phyloP scores from a whole-genome alignment of 2,888 invertebrate genomes.

The Luperina testacea region DNA sequence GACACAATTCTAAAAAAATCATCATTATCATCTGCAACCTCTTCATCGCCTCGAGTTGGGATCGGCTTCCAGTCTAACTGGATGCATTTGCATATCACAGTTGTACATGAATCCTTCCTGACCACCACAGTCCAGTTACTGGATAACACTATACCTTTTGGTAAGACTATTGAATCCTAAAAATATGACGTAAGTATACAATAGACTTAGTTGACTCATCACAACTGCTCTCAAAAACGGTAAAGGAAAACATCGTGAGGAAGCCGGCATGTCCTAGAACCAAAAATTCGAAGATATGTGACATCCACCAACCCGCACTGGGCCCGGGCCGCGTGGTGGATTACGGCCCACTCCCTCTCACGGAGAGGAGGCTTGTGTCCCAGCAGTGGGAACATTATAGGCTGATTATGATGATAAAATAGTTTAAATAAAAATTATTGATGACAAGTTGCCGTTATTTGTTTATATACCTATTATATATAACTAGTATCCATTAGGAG shows the following conservation, averaged over 20 bases:
- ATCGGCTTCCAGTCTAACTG: neutral
- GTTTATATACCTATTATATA: neutral
- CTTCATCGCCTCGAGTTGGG: neutral
- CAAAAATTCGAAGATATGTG: too few species aligned
- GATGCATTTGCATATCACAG: neutral
- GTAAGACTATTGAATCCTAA: neutral
- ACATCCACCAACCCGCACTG: too few species aligned
- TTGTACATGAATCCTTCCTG: neutral
- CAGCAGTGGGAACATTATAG: too few species aligned
- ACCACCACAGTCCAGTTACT: neutral
- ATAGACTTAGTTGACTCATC: neutral
- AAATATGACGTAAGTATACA: neutral
- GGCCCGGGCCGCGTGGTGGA: too few species aligned
- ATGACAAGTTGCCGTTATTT: neutral
- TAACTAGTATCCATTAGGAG: neutral
- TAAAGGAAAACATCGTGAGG: too few species aligned
- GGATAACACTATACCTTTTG: neutral
- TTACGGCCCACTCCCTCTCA: too few species aligned
- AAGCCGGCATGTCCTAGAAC: too few species aligned
- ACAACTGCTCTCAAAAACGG: too few species aligned
- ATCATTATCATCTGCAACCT: neutral
- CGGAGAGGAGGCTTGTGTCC: too few species aligned
- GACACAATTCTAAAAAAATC: neutral
- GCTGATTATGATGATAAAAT: neutral
- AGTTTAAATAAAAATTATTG: neutral